These are phyloP conservation scores for Lithobius niger DNA, from an alignment of 1,140 invertebrate species.

Conservation along the genomic window DNA sequence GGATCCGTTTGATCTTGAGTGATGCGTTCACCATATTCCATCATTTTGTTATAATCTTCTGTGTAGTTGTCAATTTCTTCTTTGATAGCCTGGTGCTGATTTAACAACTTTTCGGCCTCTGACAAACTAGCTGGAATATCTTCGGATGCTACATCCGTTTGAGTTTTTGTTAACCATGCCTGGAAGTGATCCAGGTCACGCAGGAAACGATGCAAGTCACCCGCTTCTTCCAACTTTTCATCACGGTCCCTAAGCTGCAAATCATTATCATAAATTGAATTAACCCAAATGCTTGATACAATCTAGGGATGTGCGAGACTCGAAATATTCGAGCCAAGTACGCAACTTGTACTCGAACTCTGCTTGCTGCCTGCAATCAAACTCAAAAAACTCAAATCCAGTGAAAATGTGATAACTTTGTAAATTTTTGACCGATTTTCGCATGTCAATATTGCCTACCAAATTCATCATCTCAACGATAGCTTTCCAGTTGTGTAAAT, in stretches of 20 bases:
- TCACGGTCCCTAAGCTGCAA: conserved; percentile 82
- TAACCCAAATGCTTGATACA: too few relatives aligned
- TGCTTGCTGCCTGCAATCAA: too few relatives aligned
- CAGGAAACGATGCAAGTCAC: conserved; percentile 94
- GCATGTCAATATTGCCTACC: too few relatives aligned
- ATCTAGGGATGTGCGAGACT: too few relatives aligned
- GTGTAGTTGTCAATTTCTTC: conserved; percentile 99
- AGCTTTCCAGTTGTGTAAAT: too few relatives aligned
- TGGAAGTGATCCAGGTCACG: conserved; percentile 99
- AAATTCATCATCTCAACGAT: too few relatives aligned
- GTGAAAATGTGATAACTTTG: too few relatives aligned
- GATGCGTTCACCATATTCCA: conserved; percentile 94
- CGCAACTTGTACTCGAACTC: too few relatives aligned
- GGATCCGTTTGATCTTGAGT: conserved; percentile 75
- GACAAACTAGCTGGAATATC: conserved; percentile 91
- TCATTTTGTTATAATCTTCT: conserved; percentile 97
- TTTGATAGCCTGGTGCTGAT: conserved; percentile 88
- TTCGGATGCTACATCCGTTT: conserved; percentile 94
- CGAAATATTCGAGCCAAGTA: too few relatives aligned
- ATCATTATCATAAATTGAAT: too few relatives aligned
- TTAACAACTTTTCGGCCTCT: conserved; percentile 91
- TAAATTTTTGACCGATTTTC: too few relatives aligned
- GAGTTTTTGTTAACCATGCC: conserved; percentile 94
- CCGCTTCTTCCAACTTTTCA: conserved; percentile 94
- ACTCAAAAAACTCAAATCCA: too few relatives aligned